Evolutionary conservation across 2,113 vertebrate species (phyloP), one percentile per base, ranked within the genome.

Genomic region (Siniperca knerii): DNA sequence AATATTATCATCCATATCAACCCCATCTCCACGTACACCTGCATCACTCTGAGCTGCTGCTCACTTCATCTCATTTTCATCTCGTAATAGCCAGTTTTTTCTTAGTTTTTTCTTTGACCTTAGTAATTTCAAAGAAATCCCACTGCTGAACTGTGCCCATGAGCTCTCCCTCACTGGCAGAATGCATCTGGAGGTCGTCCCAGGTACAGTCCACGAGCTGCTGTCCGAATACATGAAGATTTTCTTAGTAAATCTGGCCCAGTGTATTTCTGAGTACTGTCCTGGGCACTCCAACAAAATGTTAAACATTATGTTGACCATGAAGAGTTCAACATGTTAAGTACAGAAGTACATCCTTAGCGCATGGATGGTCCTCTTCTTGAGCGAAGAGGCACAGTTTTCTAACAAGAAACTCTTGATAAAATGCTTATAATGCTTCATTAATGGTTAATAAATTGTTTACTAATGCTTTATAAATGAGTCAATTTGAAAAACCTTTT

Each of bases 401-500:
- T 54, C 60, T 23, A 57, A 55, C 40, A 55, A 64, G 42, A 8
- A 42, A 18, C 21, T 62, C 33, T 54, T 54, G 6, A 71, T 80
- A 6, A 73, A 80, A 54, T 8, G 6, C 54, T 54, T 23, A 72
- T 64, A 52, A 13, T 44, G 42, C 42, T 44, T 57, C 21, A 72
- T 57, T 35, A 66, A 80, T 65, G 6, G 18, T 70, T 70, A 50
- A 79, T 79, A 37, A 33, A 69, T 79, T 20, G 52, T 70, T 79
- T 37, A 55, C 69, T 72, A 15, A 67, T 81, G 20, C 29, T 67
- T 75, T 58, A 67, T 75, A 75, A 15, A 58, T 75, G 62, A 60
- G 15, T 67, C 60, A 67, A 46, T 67, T 48, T 25, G 9, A 16
- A 42, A 65, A 29, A 21, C 68, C 9, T 72, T 40, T 55, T 8